Evolutionary conservation across 2,113 vertebrate species (phyloP), one percentile per base, ranked within the genome.

Genomic region (Xenopus borealis): DNA sequence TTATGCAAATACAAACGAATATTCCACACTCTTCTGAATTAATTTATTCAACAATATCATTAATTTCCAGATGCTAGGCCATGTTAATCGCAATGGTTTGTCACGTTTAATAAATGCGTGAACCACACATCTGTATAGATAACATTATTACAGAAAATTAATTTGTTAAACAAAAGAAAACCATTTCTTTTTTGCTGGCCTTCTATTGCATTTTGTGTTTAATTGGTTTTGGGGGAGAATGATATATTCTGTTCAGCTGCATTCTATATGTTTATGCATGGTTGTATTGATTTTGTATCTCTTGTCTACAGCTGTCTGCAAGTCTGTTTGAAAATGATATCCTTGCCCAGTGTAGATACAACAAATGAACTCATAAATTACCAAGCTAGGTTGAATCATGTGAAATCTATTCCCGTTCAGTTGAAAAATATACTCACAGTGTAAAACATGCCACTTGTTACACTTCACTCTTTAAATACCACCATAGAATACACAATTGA

Each of bases 191-290:
- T 20, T 62, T 20, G n/a, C 18, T 17, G 0, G 19, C 12, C 18
- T 62, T 23, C 40, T 30, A 16, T 45, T 71, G 44, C 68, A 64
- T 73, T 65, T 50, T 50, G 14, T 69, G 69, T 57, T 78, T 78
- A 47, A 72, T 78, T 45, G 57, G 52, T 78, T 79, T 62, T 46
- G 83, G 69, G 44, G 20, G 8, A n/a, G 8, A 50, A 7, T 23
- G 18, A 27, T 40, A 68, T 30, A 75, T 20, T 78, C 80, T 75
- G 55, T 74, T 80, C 72, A 81, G 78, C 45, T 16, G 2, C 12
- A 78, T 40, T 16, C 47, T 27, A 9, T 44, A 57, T n/a, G 18
- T 66, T 83, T 75, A 66, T 73, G 27, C 46, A 75, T 50, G 44
- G 40, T 14, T 70, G 18, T 0, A 23, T 7, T 58, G 45, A 72